phyloP scores from a whole-genome alignment of 2,113 vertebrate species.

The Indicator indicator region DNA sequence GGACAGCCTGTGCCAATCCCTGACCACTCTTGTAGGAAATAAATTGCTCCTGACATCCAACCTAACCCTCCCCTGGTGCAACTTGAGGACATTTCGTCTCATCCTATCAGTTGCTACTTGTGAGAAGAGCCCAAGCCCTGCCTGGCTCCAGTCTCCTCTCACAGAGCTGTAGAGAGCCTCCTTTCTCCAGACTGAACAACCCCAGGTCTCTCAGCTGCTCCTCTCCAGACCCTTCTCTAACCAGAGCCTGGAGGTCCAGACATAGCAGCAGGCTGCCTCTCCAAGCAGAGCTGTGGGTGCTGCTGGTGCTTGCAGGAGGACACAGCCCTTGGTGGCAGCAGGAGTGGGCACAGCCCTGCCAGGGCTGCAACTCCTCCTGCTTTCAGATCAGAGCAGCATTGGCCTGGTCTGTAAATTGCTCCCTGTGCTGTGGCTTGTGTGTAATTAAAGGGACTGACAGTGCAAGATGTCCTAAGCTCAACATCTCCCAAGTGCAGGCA shows the following conservation, averaged over 20 bases:
- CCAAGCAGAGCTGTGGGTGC: neutral
- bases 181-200: no score
- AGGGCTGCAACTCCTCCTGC: neutral
- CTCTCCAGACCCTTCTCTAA: no score
- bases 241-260: neutral
- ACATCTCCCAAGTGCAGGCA: constrained; percentile 33
- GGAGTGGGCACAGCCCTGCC: neutral
- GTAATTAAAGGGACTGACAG: constrained; percentile 66
- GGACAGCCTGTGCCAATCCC: no score
- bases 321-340: neutral
- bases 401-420: neutral
- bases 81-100: no score
- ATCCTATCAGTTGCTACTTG: no score
- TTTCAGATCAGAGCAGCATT: neutral
- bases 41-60: no score
- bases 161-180: no score
- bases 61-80: no score
- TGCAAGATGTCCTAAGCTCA: constrained; percentile 68
- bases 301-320: neutral
- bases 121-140: no score
- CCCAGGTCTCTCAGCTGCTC: no score
- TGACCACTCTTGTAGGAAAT: no score
- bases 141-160: no score
- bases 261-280: neutral
- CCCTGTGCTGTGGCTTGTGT: constrained; percentile 30